Evolutionary conservation across 37 sponge, comb jelly and placozoan species (phyloP).

Genomic region (Diacarnus erythraeanus): DNA sequence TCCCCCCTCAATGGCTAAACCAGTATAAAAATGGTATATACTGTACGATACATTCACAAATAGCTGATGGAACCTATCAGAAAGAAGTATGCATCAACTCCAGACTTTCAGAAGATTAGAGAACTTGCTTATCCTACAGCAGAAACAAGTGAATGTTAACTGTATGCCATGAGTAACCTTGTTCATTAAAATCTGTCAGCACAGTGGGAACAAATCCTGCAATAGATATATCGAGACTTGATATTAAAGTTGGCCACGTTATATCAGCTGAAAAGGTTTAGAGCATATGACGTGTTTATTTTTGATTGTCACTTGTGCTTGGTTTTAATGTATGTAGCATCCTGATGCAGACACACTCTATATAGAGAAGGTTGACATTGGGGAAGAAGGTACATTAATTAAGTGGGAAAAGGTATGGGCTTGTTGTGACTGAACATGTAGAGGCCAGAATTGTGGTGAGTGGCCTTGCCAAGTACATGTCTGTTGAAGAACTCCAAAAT

Average conservation of each 20-base stretch:
- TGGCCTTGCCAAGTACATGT: conserved; percentile 75
- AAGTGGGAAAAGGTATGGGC: too few relatives aligned
- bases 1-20: neutral
- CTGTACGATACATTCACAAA: neutral
- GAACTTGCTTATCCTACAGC: conserved; percentile 76
- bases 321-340: conserved; percentile 67
- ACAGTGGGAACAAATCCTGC: neutral
- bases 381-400: conserved; percentile 85
- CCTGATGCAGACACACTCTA: conserved; percentile 89
- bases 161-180: neutral
- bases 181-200: neutral
- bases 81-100: conserved; percentile 61
- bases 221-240: conserved; percentile 84
- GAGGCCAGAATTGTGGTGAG: conserved; percentile 86
- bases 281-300: neutral
- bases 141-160: conserved; percentile 15
- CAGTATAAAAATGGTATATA: neutral
- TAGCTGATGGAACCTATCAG: conserved; percentile 85
- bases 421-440: too few relatives aligned
- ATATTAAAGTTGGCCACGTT: conserved; percentile 82
- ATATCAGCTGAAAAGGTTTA: conserved; percentile 72
- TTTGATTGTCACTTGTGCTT: too few relatives aligned
- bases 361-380: conserved; percentile 83
- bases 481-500: conserved; percentile 69
- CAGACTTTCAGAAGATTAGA: conserved; percentile 68